These are phyloP conservation scores for Lanius ludovicianus DNA, from an alignment of 2,113 vertebrate genomes.

Conservation along the genomic window DNA sequence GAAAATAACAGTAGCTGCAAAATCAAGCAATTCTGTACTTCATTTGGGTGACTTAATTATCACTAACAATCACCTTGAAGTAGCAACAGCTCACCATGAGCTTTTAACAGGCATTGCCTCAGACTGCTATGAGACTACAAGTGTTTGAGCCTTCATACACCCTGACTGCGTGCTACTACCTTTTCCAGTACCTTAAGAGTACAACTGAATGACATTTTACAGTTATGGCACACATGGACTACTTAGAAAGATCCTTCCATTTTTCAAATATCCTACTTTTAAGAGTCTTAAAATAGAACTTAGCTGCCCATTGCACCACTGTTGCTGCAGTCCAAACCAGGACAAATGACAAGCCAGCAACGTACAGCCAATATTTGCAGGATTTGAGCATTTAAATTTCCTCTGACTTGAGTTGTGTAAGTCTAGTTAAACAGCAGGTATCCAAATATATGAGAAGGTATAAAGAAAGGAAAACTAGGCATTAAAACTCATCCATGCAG, in stretches of 20 bases:
- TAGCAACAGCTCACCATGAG: not conserved
- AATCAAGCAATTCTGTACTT: not conserved
- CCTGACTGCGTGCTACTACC: not conserved
- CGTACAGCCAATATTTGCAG: not conserved
- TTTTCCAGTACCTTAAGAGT: not conserved
- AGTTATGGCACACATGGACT: not conserved
- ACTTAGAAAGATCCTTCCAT: not conserved
- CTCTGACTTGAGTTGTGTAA: not conserved
- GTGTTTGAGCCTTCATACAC: no score
- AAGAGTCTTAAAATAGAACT: not conserved
- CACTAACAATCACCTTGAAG: not conserved
- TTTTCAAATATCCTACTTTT: not conserved
- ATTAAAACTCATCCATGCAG: not conserved
- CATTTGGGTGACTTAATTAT: not conserved
- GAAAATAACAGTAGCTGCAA: not conserved
- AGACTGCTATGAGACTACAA: not conserved
- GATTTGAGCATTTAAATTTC: not conserved
- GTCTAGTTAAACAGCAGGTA: not conserved
- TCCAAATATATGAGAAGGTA: not conserved
- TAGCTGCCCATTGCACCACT: not conserved
- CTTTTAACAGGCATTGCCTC: not conserved
- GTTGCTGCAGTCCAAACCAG: not conserved
- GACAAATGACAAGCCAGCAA: not conserved
- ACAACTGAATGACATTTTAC: not conserved
- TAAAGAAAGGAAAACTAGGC: not conserved